phyloP scores from a whole-genome alignment of 2,797 vertebrate species.

The Melopsittacus undulatus region DNA sequence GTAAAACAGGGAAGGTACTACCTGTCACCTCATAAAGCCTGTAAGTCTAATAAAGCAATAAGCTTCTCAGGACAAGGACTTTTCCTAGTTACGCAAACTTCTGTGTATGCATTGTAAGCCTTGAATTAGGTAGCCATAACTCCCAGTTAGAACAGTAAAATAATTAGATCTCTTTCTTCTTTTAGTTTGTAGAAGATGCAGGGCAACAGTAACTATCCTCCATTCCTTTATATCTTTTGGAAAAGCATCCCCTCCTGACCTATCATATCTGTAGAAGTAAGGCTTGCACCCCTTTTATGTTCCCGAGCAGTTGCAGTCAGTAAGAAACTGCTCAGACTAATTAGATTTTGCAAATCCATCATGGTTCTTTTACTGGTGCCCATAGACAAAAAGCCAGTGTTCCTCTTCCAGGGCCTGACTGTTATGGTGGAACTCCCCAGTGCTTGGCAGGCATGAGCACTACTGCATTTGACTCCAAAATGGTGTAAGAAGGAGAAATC shows the following conservation, averaged over 20 bases:
- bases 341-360: neutral
- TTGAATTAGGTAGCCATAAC: neutral
- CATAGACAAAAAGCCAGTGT: neutral
- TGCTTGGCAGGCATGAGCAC: neutral
- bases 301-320: neutral
- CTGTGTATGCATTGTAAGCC: neutral
- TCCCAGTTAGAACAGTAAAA: neutral
- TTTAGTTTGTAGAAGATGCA: neutral
- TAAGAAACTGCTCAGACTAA: neutral
- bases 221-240: neutral
- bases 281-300: neutral
- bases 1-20: neutral
- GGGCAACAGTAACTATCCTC: neutral
- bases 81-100: neutral
- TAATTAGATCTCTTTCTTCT: neutral
- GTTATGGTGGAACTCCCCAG: neutral
- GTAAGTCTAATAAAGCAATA: neutral
- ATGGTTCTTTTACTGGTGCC: neutral
- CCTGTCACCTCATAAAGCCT: neutral
- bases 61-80: neutral
- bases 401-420: neutral
- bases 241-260: neutral
- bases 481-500: neutral
- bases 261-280: neutral
- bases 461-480: neutral